phyloP scores from a whole-genome alignment of 2,113 vertebrate genomes.

The Pithys albifrons region DNA sequence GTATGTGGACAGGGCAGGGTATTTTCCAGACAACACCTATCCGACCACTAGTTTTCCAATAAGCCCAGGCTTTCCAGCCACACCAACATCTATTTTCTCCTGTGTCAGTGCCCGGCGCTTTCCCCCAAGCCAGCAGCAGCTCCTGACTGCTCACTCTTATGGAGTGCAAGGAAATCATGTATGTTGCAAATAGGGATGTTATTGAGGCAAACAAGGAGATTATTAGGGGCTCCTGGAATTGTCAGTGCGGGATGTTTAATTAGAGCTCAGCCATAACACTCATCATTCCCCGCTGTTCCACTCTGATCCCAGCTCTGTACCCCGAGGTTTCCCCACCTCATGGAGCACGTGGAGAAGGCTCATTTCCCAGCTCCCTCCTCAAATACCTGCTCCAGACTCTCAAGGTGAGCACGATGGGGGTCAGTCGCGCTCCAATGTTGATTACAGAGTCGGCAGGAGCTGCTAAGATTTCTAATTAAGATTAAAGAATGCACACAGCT shows the following conservation, averaged over 20 bases:
- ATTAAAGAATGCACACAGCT: constrained; percentile 73
- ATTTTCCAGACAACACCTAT: background rate
- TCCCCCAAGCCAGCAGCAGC: background rate
- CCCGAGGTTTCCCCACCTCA: background rate
- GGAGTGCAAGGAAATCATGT: rapidly evolving
- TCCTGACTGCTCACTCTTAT: background rate
- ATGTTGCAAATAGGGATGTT: background rate
- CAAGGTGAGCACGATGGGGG: constrained; percentile 64
- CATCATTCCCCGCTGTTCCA: rapidly evolving
- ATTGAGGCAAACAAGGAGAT: background rate
- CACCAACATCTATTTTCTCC: background rate
- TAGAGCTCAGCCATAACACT: background rate
- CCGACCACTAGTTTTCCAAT: background rate
- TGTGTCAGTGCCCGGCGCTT: rapidly evolving
- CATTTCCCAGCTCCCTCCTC: background rate
- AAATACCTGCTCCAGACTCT: background rate
- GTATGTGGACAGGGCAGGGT: background rate
- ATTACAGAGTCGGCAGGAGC: constrained; percentile 73
- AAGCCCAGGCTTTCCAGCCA: rapidly evolving
- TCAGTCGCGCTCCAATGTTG: constrained; percentile 60
- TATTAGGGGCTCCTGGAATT: background rate
- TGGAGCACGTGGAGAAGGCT: background rate
- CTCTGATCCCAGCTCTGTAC: background rate
- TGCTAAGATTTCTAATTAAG: constrained; percentile 81
- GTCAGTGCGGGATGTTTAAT: background rate